These are phyloP conservation scores for Scaptodrosophila lebanonensis DNA, from an alignment of 1,140 invertebrate species.

Conservation along the genomic window DNA sequence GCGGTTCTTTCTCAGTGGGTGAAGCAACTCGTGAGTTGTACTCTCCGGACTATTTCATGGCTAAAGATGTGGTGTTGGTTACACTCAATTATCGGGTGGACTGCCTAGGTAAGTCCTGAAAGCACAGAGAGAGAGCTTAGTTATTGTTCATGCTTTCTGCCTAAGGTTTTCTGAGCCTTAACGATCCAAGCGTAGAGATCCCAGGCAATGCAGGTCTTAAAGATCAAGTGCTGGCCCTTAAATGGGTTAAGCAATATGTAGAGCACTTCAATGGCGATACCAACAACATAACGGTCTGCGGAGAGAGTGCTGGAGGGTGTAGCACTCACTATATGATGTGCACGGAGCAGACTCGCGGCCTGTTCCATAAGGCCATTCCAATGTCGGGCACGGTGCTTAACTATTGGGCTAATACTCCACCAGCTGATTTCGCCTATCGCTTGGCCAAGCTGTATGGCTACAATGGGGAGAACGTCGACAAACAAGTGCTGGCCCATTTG, in stretches of 20 bases:
- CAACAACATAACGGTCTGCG: slow-evolving; percentile 67
- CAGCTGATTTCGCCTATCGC: slow-evolving; percentile 34
- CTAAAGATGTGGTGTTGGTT: slow-evolving; percentile 82
- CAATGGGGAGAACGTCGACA: slow-evolving; percentile 42
- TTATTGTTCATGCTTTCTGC: too few relatives aligned
- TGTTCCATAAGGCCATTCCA: slow-evolving; percentile 81
- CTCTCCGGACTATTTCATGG: slow-evolving; percentile 81
- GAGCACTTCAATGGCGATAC: slow-evolving; percentile 69
- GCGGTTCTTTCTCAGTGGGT: slow-evolving; percentile 81
- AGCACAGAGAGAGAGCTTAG: too few relatives aligned
- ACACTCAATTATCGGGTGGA: slow-evolving; percentile 85
- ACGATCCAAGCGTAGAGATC: slow-evolving; percentile 65
- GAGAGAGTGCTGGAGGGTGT: slow-evolving; percentile 69
- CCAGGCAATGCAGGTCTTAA: slow-evolving; percentile 76
- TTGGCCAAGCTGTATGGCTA: slow-evolving; percentile 35
- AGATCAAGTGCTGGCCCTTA: slow-evolving; percentile 76
- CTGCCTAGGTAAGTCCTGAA: slow-evolving; percentile 76
- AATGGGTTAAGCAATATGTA: slow-evolving; percentile 76
- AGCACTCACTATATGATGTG: slow-evolving; percentile 54
- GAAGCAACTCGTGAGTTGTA: slow-evolving; percentile 76
- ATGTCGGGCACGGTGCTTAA: slow-evolving; percentile 79
- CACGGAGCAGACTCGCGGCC: slow-evolving; percentile 73
- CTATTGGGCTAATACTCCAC: slow-evolving; percentile 52
- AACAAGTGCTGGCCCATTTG: slow-evolving; percentile 61
- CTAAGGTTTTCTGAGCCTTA: slow-evolving; percentile 69